These are phyloP conservation scores for Chloromyia formosa DNA, from an alignment of 2,888 invertebrate genomes.

Conservation along the genomic window DNA sequence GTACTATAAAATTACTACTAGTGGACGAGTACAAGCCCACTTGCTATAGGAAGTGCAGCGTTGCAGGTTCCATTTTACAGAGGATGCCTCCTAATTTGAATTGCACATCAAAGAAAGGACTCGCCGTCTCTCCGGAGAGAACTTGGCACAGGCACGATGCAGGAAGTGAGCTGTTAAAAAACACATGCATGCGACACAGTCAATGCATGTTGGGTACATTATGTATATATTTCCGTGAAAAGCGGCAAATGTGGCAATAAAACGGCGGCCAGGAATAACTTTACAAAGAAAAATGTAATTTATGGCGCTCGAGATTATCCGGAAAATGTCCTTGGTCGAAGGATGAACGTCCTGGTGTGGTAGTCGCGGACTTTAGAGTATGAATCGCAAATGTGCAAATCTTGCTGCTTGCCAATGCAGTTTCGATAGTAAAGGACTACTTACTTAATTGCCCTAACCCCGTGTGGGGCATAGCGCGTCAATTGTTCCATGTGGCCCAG, in stretches of 20 bases:
- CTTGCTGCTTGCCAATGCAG: not conserved
- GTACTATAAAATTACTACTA: too few species aligned
- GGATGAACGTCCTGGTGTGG: not conserved
- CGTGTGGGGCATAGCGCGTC: too few species aligned
- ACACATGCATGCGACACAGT: not conserved
- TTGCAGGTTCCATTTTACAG: constrained; percentile 31
- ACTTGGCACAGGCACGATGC: constrained; percentile 14
- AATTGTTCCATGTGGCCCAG: too few species aligned
- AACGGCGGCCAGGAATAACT: constrained; percentile 11
- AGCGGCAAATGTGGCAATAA: not conserved
- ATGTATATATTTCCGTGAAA: not conserved
- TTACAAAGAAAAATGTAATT: constrained; percentile 41
- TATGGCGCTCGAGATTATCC: constrained; percentile 27
- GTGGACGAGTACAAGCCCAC: not conserved
- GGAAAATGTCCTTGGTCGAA: not conserved
- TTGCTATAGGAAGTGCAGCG: constrained; percentile 16
- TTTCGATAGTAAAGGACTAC: not conserved
- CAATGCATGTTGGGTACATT: not conserved
- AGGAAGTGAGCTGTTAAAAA: constrained; percentile 14
- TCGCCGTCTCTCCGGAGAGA: constrained; percentile 1
- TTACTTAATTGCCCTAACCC: too few species aligned
- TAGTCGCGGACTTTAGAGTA: not conserved
- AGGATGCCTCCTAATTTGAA: constrained; percentile 45
- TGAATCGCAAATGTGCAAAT: constrained; percentile 7
- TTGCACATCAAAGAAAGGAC: constrained; percentile 46